Evolutionary conservation across 1,140 invertebrate genomes (phyloP).

Genomic region (Drosophila micromelanica): DNA sequence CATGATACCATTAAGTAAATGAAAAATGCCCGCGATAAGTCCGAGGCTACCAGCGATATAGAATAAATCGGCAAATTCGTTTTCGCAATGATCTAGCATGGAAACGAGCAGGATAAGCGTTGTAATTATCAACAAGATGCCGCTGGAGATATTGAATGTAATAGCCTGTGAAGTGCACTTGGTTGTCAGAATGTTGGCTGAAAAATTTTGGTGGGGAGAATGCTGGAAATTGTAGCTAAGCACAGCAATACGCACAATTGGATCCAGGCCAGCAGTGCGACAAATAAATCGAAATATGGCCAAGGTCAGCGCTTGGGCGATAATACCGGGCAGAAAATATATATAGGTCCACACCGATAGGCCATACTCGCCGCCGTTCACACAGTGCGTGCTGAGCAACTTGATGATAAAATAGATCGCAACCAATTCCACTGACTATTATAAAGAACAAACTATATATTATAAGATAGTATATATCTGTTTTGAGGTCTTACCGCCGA

Average conservation of each 20-base stretch:
- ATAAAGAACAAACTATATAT: not conserved
- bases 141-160: conserved; percentile 51
- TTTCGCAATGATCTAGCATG: conserved; percentile 50
- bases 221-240: no score
- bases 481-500: conserved; percentile 48
- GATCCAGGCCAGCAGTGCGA: conserved; percentile 61
- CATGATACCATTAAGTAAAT: conserved; percentile 50
- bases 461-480: no score
- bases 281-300: conserved; percentile 35
- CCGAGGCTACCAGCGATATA: conserved; percentile 27
- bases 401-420: conserved; percentile 27
- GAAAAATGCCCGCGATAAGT: conserved; percentile 51
- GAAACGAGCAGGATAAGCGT: conserved; percentile 34
- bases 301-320: conserved; percentile 29
- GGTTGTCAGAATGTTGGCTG: not conserved
- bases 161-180: conserved; percentile 46
- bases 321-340: conserved; percentile 44
- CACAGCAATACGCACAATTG: conserved; percentile 45
- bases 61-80: conserved; percentile 42
- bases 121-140: conserved; percentile 30
- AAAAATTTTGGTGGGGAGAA: not conserved
- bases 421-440: conserved; percentile 44
- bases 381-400: conserved; percentile 43
- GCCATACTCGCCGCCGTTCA: conserved; percentile 52
- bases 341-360: conserved; percentile 42